Evolutionary conservation across 2,113 vertebrate genomes (phyloP), one percentile per base, ranked within the genome.

Genomic region (Tinamus guttatus): DNA sequence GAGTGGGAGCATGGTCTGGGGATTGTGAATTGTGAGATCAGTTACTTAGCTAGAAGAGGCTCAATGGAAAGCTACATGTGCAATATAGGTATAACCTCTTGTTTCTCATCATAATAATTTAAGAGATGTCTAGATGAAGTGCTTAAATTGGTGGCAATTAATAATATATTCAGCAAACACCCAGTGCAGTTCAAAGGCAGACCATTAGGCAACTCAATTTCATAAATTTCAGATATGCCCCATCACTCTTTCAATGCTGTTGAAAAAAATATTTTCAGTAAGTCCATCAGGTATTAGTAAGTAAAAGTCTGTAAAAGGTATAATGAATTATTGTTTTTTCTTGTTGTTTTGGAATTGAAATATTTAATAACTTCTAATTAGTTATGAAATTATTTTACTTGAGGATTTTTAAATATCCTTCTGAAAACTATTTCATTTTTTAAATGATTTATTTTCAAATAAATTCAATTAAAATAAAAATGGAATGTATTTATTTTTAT

Each of bases 1-100:
- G 5, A 43, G 2, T 0, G 3, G 7, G 22, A 45, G 5, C 27
- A 16, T 56, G 16, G 43, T 3, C 9, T 10, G 10, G 2, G 6
- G 13, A 14, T 49, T 22, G 2, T 25, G 6, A 38, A 2, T 13
- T 52, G 10, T 41, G 36, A 27, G 18, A 75, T 45, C 0, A 1
- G 43, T 62, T 32, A 18, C 49, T 19, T 47, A 83, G 24, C 21
- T 71, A 51, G 1, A 0, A 15, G 7, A 71, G 63, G 9, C 17
- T 64, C 28, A n/a, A 17, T 8, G 10, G 40, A 15, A 17, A 81
- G 22, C 6, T 47, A 19, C 4, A 24, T 2, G 4, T 71, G 15
- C 32, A 41, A 13, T 36, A 11, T 62, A 73, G 41, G 76, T 8
- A 13, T 41, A 63, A 63, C 3, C 4, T 47, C 75, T 51, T 71